phyloP scores from a whole-genome alignment of 2,797 vertebrate genomes.

The Ptychobarbus kaznakovi region DNA sequence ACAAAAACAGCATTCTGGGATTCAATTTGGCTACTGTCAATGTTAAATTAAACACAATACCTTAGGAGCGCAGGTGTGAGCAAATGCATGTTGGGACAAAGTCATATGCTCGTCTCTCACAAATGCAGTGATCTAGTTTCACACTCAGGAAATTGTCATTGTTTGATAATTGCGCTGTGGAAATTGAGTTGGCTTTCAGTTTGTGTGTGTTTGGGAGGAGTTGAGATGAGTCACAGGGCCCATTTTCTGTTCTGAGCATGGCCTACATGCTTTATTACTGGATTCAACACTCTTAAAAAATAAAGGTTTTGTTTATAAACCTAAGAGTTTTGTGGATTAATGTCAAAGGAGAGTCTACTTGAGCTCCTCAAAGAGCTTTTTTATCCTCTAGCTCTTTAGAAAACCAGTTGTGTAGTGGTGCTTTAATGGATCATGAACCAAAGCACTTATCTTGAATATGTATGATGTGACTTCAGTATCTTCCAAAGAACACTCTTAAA shows the following conservation, averaged over 20 bases:
- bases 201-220: slow-evolving; percentile 29
- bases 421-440: not conserved
- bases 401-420: not conserved
- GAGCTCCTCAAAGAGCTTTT: not conserved
- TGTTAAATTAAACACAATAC: slow-evolving; percentile 5
- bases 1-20: not conserved
- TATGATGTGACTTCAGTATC: not conserved
- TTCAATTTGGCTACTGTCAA: not conserved
- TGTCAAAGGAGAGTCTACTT: not conserved
- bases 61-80: slow-evolving; percentile 6
- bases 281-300: not conserved
- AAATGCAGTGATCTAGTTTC: slow-evolving; percentile 2
- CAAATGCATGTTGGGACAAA: slow-evolving; percentile 7
- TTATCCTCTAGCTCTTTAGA: not conserved
- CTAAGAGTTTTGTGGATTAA: not conserved
- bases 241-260: slow-evolving; percentile 15
- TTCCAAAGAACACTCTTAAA: not conserved
- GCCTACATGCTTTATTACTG: not conserved
- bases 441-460: not conserved
- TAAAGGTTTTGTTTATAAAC: slow-evolving; percentile 1
- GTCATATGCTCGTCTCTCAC: not conserved
- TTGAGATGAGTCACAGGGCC: not conserved
- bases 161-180: slow-evolving; percentile 5
- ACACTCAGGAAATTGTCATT: not conserved
- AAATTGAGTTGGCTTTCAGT: not conserved